Base-by-base conservation (phyloP, 2,797 vertebrate genomes). In the Lates japonicus region DNA sequence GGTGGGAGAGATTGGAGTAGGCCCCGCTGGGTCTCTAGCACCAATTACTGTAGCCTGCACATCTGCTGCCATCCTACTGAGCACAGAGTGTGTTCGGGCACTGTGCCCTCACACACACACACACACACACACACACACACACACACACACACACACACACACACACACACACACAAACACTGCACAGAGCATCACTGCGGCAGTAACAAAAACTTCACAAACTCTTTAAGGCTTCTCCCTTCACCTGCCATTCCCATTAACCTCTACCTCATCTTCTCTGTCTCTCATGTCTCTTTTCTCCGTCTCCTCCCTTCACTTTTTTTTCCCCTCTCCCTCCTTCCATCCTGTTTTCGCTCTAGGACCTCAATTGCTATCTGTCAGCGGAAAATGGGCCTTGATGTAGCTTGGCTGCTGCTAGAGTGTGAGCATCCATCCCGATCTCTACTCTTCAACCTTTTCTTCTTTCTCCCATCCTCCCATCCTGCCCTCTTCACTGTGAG, bases 1-100 rank as follows among this genome's bases (percentile, higher is more conserved):
- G 35, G 75, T 70, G 73, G 57, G 76, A 75, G 86, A 88, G 88
- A 89, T 88, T 88, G 90, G 90, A 93, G 86, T 85, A 84, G 75
- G 80, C 78, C 93, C 91, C 31, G 87, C 92, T 92, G 94, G 86
- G 93, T 90, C 90, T 91, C 87, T 75, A 91, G 89, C 90, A 93
- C 91, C 93, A 93, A 94, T 94, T 94, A 94, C 92, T 90, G 86
- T 87, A 90, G 79, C 82, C 88, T 87, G 90, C 91, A 94, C 94
- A 95, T 94, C 93, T 94, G 94, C 90, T 91, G 90, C 90, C 73
- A 80, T 87, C 88, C 88, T 82, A 82, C 90, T 79, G 90, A 80
- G 90, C 87, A 58, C 89, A 89, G 86, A 84, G 88, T 88, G 87
- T 89, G 83, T 85, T 78, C 70, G 44, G 87, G 81, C 86, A 75